Evolutionary conservation across 2,113 vertebrate genomes (phyloP).

Genomic region (Hippolais icterina): DNA sequence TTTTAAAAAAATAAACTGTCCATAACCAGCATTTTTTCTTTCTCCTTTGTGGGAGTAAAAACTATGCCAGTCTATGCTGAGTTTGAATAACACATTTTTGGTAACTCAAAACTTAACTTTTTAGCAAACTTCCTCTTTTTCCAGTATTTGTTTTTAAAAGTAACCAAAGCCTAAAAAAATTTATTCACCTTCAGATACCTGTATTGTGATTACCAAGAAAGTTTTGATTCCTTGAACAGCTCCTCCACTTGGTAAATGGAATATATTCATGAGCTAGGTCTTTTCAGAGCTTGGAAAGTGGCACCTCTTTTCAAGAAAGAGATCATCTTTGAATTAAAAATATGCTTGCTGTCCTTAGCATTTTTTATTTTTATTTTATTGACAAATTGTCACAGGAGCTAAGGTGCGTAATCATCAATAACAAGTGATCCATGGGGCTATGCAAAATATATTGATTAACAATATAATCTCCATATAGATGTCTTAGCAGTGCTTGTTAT

Average conservation of each 20-base stretch:
- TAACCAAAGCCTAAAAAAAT: not conserved
- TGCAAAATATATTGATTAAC: constrained; percentile 53
- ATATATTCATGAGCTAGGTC: not conserved
- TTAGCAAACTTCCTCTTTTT: not conserved
- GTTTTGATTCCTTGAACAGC: not conserved
- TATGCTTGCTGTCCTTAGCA: not conserved
- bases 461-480: not conserved
- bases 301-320: not conserved
- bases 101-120: not conserved
- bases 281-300: not conserved
- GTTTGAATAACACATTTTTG: not conserved
- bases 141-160: not conserved
- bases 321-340: not conserved
- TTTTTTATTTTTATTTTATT: constrained; percentile 9
- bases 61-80: not conserved
- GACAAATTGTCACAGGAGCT: constrained; percentile 33
- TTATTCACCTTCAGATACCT: not conserved
- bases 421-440: constrained; percentile 24
- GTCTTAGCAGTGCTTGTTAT: not conserved
- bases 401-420: not conserved
- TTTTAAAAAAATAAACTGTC: not conserved
- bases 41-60: not conserved
- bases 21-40: not conserved
- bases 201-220: not conserved
- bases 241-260: not conserved